Evolutionary conservation across 2,113 vertebrate species (phyloP).

Genomic region (Chrysemys picta): DNA sequence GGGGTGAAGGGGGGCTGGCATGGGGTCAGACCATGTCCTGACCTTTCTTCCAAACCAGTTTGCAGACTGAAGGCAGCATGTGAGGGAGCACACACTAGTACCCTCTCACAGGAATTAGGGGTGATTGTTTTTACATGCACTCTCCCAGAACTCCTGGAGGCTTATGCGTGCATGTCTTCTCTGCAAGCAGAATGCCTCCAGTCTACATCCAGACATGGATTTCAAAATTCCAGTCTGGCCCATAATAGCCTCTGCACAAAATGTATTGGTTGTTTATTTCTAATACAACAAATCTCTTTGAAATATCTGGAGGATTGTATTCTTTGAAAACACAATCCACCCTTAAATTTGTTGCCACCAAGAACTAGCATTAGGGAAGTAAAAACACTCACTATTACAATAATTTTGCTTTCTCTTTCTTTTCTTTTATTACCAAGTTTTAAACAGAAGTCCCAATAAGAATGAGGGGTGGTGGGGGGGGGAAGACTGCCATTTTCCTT

Average conservation of each 20-base stretch:
- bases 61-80: not conserved
- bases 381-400: not conserved
- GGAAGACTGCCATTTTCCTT: not conserved
- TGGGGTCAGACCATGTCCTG: not conserved
- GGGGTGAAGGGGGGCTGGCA: not conserved
- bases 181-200: rapidly evolving
- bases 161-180: rapidly evolving
- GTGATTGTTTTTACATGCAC: not conserved
- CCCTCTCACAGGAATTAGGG: not conserved
- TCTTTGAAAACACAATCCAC: not conserved
- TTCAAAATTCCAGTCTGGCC: not conserved
- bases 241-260: not conserved
- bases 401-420: not conserved
- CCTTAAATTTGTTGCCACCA: not conserved
- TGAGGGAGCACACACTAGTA: not conserved
- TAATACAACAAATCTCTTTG: not conserved
- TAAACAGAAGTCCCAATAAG: not conserved
- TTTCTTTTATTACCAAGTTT: not conserved
- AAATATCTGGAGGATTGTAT: not conserved
- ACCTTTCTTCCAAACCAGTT: not conserved
- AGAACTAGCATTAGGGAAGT: not conserved
- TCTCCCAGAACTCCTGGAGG: not conserved
- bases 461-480: not conserved
- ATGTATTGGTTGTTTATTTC: not conserved
- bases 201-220: not conserved